phyloP scores from a whole-genome alignment of 2,113 vertebrate genomes.

The Hystrix brachyura region DNA sequence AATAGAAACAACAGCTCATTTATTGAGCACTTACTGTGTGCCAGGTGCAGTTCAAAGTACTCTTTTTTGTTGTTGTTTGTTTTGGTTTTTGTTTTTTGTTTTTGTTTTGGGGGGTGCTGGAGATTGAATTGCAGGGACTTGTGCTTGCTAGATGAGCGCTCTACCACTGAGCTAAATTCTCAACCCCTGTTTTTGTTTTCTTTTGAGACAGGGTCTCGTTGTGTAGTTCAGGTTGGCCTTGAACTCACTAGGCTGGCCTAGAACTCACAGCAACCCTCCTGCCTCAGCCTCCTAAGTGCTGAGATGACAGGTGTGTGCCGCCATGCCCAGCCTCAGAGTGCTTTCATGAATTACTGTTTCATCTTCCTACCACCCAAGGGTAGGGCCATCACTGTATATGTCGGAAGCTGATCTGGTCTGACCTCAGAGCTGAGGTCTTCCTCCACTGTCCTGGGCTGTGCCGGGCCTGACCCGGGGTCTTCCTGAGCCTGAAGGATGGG shows the following conservation, averaged over 20 bases:
- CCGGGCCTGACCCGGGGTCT: not conserved
- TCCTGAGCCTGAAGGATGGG: not conserved
- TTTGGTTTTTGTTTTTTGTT: not conserved
- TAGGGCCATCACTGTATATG: not conserved
- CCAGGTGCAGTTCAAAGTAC: slow-evolving; percentile 48
- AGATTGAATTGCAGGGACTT: too few relatives aligned
- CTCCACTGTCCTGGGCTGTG: not conserved
- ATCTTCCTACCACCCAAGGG: not conserved
- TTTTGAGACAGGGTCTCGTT: not conserved
- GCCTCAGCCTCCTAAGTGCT: not conserved
- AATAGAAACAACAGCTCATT: slow-evolving; percentile 61
- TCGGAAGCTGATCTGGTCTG: not conserved
- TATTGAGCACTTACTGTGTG: slow-evolving; percentile 59
- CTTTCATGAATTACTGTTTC: not conserved
- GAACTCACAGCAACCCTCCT: not conserved
- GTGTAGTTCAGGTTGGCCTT: not conserved
- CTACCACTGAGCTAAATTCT: too few relatives aligned
- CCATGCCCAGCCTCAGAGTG: not conserved
- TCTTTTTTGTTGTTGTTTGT: not conserved
- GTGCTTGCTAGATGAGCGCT: too few relatives aligned
- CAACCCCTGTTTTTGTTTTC: too few relatives aligned
- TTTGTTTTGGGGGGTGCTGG: not conserved
- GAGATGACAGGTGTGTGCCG: not conserved
- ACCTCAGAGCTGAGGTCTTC: not conserved
- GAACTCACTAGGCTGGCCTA: not conserved